Evolutionary conservation across 2,797 vertebrate species (phyloP), one percentile per base, ranked within the genome.

Genomic region (Spondyliosoma cantharus): DNA sequence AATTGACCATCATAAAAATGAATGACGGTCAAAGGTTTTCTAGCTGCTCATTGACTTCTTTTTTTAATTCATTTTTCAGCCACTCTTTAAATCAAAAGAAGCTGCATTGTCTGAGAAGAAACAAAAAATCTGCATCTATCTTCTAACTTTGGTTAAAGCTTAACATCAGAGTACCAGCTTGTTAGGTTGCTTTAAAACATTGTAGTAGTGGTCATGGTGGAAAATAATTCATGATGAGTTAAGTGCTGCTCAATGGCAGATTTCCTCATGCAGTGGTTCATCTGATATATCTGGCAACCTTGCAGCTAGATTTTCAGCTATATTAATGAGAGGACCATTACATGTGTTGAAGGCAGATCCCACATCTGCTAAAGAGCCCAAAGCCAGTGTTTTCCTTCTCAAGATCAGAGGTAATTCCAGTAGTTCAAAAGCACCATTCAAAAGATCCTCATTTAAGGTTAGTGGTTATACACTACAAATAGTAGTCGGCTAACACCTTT

Each of bases 131-230:
- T 86, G 84, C 82, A 85, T 86, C 91, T 87, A 88, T 73, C 27
- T 45, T 78, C 85, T 85, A 83, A 93, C 92, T 95, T 95, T 95
- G 93, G 94, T 94, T 93, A 91, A 93, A 93, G 92, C 92, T 90
- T 86, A 91, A 86, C 81, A 83, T 86, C 67, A 73, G 59, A 60
- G 62, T 74, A 73, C 74, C 70, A 76, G 70, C 61, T 20, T 81
- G 86, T 89, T 90, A 89, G 74, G 71, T 78, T 77, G 74, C 78
- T 77, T 67, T 67, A 37, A 81, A 22, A 65, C 6, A 64, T 43
- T 67, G 67, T 43, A 59, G 73, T 71, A 62, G 78, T 61, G 60
- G 74, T 84, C 63, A 68, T 15, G 45, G 56, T 80, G 52, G 49
- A 74, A 73, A 57, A 68, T 69, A 1, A 0, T 62, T 69, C 32